Base-by-base conservation (phyloP, 2,888 invertebrate genomes). In the Platycheirus albimanus region DNA sequence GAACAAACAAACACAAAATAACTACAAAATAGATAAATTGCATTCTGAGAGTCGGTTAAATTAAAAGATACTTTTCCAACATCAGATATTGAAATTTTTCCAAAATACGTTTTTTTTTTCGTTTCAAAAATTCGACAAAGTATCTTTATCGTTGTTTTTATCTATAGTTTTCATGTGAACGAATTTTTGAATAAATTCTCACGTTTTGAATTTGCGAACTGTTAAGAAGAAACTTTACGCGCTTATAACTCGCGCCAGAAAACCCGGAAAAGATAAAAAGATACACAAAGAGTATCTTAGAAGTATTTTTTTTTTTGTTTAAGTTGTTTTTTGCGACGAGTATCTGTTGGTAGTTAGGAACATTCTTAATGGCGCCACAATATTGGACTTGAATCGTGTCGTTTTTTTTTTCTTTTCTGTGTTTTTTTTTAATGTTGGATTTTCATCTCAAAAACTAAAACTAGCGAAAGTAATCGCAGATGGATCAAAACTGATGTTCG, bases 351-450 rank as follows among this genome's bases (percentile, higher is more conserved):
- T 33, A 54, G 33, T 47, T 45, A 47, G 70, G 66, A 81, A 76
- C 76, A 77, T 72, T 78, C 64, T 78, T 54, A 74, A 78, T 78
- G 83, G 83, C 83, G 78, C 83, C 83, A 74, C 78, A 78, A 78
- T 67, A 72, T 81, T 77, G 61, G 71, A 72, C 71, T 77, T 81
- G 77, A 81, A 54, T 72, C 66, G 66, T 67, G 61, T 77, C 54
- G 66, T 61, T 41, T 61, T 13, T 58, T 64, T 47, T 56, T 61
- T 38, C 47, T 67, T 61, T 79, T n/a, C n/a, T n/a, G n/a, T n/a
- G n/a, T n/a, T n/a, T n/a, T n/a, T n/a, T n/a, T n/a, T n/a, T n/a
- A n/a, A n/a, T n/a, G n/a, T n/a, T 58, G 24, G 45, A 24, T n/a
- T 43, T 43, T 17, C 41, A 54, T 47, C 41, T 47, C 13, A 20